Base-by-base conservation (phyloP, 1,140 invertebrate genomes). In the Pseudomyrmex gracilis region DNA sequence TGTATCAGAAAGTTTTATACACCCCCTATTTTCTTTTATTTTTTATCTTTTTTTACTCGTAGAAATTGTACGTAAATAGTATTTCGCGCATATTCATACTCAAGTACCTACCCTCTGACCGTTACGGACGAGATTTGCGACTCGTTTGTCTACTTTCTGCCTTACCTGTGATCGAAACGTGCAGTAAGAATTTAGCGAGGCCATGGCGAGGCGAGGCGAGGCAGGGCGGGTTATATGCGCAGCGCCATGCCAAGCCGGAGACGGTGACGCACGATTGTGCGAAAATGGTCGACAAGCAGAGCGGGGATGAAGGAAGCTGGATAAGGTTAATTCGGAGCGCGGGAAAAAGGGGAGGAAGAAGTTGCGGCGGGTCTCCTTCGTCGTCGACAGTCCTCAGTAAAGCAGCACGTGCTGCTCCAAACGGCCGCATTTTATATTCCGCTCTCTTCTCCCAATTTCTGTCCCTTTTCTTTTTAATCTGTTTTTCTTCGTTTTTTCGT, bases 351-450 rank as follows among this genome's bases (percentile, higher is more conserved):
- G 49, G 64, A 57, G 13, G 76, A 70, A 70, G 43, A 45, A 17
- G 17, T 20, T 12, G 47, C 47, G 17, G 68, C 82, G 49, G 82
- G 73, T 74, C 86, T 86, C 76, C 80, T 82, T 86, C 71, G 63
- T 82, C 76, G 66, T 60, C 74, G 68, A 85, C 77, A 74, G 51
- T 82, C 80, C 85, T 87, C 90, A 92, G 90, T 91, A 89, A 90
- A 34, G 91, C 90, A 90, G 91, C 92, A 91, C 90, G 91, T 92
- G 92, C 92, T 92, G 91, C 73, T 86, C 90, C 90, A 88, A 86
- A 87, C 90, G 84, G 85, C 82, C 77, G 84, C 74, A 73, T 66
- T 83, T 82, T 89, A 34, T 34, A 83, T 68, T 90, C 78, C 83
- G 77, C 64, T 85, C 78, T 83, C 85, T 89, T 73, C 68, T 67